Evolutionary conservation across 2,888 invertebrate species (phyloP).

Genomic region (Julus scandinavius): DNA sequence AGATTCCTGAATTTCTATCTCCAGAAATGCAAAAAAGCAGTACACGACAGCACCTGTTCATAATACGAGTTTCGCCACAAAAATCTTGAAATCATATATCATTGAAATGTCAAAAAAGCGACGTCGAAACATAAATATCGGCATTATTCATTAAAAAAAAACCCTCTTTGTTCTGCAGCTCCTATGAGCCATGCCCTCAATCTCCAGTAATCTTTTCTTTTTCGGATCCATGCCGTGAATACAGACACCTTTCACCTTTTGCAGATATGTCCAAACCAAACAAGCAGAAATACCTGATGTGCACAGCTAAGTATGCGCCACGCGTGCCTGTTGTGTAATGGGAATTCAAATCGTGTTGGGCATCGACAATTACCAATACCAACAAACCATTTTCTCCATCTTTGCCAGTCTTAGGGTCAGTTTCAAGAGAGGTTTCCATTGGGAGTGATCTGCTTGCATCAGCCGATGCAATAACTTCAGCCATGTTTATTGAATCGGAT

Average conservation of each 20-base stretch:
- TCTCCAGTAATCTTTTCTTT: background rate
- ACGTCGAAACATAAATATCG: slow-evolving; percentile 12
- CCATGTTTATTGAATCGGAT: slow-evolving; percentile 42
- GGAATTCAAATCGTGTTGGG: slow-evolving; percentile 42
- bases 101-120: slow-evolving; percentile 15
- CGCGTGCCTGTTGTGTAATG: background rate
- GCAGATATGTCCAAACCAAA: slow-evolving; percentile 39
- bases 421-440: slow-evolving; percentile 15
- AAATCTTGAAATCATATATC: slow-evolving; percentile 29
- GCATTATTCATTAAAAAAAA: background rate
- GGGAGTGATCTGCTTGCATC: slow-evolving; percentile 15
- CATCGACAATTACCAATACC: slow-evolving; percentile 35
- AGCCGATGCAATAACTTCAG: slow-evolving; percentile 8
- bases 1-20: slow-evolving; percentile 33
- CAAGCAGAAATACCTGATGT: slow-evolving; percentile 14
- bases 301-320: background rate
- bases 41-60: background rate
- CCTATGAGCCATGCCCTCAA: background rate
- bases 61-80: background rate
- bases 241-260: slow-evolving; percentile 33
- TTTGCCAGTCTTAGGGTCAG: background rate
- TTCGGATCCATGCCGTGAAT: background rate
- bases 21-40: background rate
- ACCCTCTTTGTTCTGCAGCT: background rate
- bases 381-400: slow-evolving; percentile 30